Evolutionary conservation across 2,888 invertebrate species (phyloP), one percentile per base, ranked within the genome.

Genomic region (Taenaris catops): DNA sequence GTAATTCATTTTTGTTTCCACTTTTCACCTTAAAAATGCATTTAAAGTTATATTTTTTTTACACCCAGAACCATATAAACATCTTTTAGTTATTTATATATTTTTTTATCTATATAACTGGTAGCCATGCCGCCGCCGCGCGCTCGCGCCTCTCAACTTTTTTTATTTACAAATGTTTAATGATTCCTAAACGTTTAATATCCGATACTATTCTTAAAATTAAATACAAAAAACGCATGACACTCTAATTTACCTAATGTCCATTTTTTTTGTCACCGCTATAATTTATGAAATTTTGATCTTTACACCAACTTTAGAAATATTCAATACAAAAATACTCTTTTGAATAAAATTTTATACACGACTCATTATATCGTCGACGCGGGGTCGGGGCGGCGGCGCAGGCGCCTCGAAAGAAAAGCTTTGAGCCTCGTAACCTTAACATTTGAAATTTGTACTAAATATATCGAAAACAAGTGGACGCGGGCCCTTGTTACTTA

Each of bases 111-210:
- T 87, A 86, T 78, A 81, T 79, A 83, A 52, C 59, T 47, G 71
- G 67, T 51, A 56, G 49, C 64, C 65, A 53, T 69, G 43, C 66
- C 68, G 59, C 68, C 69, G 67, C 68, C 64, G 58, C 63, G 52
- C 50, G 43, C 46, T 51, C 57, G 56, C 62, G 53, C 62, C 70
- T 58, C 47, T 66, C 66, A 71, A 69, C 73, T 76, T 80, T 76
- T 80, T 72, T 79, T 91, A 88, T 88, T 88, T 91, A 91, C 91
- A 91, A 89, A 89, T 90, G 90, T 89, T 89, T 89, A 89, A 89
- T 90, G 90, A 75, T 88, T n/a, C 90, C 90, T 91, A 90, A 91
- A 90, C 79, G 83, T 89, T 89, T 88, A 83, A 87, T 89, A 89
- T 75, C 81, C 89, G 80, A 87, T 75, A 68, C 88, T 88, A 88